Evolutionary conservation across 1,140 invertebrate species (phyloP), one percentile per base, ranked within the genome.

Genomic region (Cydia amplana): DNA sequence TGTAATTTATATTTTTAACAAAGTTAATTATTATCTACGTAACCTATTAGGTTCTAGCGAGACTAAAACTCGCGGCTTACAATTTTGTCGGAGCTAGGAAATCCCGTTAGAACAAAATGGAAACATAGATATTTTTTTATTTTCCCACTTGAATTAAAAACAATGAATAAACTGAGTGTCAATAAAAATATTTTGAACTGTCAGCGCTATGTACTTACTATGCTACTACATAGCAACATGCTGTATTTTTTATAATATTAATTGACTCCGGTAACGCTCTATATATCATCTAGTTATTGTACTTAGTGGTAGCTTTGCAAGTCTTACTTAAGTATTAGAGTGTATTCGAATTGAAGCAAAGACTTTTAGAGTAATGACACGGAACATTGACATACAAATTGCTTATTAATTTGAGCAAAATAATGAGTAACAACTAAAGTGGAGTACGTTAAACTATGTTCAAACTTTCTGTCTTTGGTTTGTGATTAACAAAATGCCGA

Each of bases 181-280:
- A 43, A 70, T 70, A 18, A n/a, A 67, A 40, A 36, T 40, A 18
- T 18, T 32, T 67, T 70, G 65, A 70, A 70, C 32, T 40, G 28
- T 70, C 65, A 70, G 65, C 65, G 43, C 32, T 70, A 40, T 36
- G 65, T 70, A 67, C 64, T 25, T 67, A 67, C 9, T 46, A 73
- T 46, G 72, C 23, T 73, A 74, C 18, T 1, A 67, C 25, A 51
- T 28, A 75, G n/a, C 9, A 55, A 12, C 20, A 60, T 72, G n/a
- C 14, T 12, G 67, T 43, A 73, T 20, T 73, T 76, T 40, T 6
- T 32, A 64, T 60, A 60, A 63, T 74, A n/a, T 70, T 88, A 90
- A 90, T 90, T 90, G 88, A 90, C 88, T 84, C 81, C 83, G 85
- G 86, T 87, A 88, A 87, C 83, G 74, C 80, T 80, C 78, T 72